Conservation (phyloP, 1,140 invertebrate species). For the Phenacoccus solenopsis region DNA sequence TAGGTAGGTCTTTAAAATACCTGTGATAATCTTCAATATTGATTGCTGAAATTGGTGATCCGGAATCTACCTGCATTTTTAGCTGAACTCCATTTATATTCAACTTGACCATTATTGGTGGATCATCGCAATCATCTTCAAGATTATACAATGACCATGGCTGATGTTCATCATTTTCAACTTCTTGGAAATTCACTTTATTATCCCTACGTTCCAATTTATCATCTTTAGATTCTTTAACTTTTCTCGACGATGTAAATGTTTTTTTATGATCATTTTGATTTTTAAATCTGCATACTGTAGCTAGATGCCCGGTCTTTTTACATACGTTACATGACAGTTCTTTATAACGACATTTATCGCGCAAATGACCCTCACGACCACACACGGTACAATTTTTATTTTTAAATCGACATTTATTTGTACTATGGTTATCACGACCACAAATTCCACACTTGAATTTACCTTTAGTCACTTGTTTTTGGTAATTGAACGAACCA, state of each 20-base stretch:
- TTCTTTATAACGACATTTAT: not conserved
- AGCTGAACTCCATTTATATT: not conserved
- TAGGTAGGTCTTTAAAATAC: not conserved
- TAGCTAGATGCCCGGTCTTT: not conserved
- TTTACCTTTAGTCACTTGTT: not conserved
- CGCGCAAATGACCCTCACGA: not conserved
- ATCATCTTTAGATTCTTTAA: not conserved
- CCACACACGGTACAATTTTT: not conserved
- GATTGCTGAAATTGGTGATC: not conserved
- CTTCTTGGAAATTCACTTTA: no score
- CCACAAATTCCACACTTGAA: no score
- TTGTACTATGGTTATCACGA: not conserved
- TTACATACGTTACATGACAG: not conserved
- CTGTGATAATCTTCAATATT: not conserved
- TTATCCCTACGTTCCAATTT: not conserved
- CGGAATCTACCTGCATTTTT: not conserved
- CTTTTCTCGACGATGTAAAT: not conserved
- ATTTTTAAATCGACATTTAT: not conserved
- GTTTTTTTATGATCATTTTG: not conserved
- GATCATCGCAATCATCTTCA: not conserved
- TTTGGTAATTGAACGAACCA: no score
- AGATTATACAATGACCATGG: not conserved
- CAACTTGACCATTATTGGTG: not conserved
- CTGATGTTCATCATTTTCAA: no score
- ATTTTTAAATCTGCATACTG: not conserved